phyloP scores from a whole-genome alignment of 92 coral and sea anemone genomes.

The Virgularia gustaviana region DNA sequence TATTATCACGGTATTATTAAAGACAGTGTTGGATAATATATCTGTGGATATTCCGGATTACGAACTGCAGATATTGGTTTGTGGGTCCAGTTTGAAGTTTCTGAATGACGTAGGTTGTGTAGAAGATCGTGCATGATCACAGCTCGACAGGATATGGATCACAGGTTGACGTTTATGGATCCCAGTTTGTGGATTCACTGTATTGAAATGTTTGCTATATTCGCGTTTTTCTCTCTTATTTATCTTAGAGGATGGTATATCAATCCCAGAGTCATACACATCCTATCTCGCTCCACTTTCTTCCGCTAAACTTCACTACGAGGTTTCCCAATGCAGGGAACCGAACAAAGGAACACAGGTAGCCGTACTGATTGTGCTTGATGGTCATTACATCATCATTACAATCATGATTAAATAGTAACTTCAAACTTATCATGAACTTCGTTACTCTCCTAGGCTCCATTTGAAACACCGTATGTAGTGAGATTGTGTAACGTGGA shows the following conservation, averaged over 20 bases:
- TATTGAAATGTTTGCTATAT: not conserved
- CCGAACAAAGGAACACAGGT: constrained; percentile 86
- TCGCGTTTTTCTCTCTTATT: not conserved
- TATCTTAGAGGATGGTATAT: constrained; percentile 79
- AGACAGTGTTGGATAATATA: not conserved
- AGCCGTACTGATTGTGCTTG: not conserved
- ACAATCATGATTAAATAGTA: not conserved
- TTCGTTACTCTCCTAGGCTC: constrained; percentile 73
- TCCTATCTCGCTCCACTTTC: constrained; percentile 83
- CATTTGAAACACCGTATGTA: constrained; percentile 95
- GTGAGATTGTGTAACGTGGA: constrained; percentile 83
- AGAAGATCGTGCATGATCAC: too few relatives aligned
- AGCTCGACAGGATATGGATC: too few relatives aligned
- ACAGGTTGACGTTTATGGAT: not conserved
- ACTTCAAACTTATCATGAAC: not conserved
- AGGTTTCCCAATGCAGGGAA: constrained; percentile 80
- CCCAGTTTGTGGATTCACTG: not conserved
- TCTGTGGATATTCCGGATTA: not conserved
- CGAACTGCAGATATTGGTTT: not conserved
- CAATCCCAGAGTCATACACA: constrained; percentile 89
- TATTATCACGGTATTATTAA: too few relatives aligned
- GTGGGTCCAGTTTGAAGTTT: too few relatives aligned
- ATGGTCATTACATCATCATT: not conserved
- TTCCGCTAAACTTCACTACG: constrained; percentile 88
- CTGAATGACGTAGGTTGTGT: too few relatives aligned